A percentile compares a stretch with the other conserved stretches of the same genome.
Conservation (phyloP, 2,888 invertebrate genomes). For the Spilarctia lutea region DNA sequence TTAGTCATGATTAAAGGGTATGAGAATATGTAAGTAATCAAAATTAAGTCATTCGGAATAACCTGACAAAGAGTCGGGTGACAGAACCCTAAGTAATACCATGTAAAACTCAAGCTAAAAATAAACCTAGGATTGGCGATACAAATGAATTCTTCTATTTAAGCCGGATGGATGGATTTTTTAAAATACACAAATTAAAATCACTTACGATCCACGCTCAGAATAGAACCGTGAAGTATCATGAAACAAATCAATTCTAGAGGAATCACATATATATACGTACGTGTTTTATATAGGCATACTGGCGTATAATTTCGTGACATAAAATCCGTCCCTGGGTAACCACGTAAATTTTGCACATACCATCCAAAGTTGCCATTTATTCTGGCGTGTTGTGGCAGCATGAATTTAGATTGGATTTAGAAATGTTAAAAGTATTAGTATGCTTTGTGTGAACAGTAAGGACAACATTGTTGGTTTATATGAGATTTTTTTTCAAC, state of each 20-base stretch:
- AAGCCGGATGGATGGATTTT: background rate
- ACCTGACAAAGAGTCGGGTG: background rate
- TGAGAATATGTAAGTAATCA: background rate
- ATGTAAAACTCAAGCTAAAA: background rate
- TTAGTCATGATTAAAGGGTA: background rate
- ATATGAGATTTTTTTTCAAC: background rate
- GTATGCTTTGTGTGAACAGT: constrained; percentile 15
- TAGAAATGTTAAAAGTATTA: constrained; percentile 33
- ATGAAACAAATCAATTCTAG: constrained; percentile 5
- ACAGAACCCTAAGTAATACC: background rate
- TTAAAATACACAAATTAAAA: background rate
- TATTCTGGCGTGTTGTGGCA: constrained; percentile 23
- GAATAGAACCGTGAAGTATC: background rate
- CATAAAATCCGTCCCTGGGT: constrained; percentile 27
- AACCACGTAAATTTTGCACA: constrained; percentile 40
- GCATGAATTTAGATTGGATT: constrained; percentile 45
- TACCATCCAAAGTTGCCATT: constrained; percentile 32
- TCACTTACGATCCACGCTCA: background rate
- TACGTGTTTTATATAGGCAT: background rate
- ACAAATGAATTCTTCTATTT: background rate
- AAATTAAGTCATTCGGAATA: background rate
- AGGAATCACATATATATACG: background rate
- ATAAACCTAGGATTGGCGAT: too few species aligned
- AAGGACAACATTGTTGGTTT: constrained; percentile 2
- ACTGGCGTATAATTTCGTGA: constrained; percentile 23